phyloP scores from a whole-genome alignment of 2,797 vertebrate species.

The Betta splendens region DNA sequence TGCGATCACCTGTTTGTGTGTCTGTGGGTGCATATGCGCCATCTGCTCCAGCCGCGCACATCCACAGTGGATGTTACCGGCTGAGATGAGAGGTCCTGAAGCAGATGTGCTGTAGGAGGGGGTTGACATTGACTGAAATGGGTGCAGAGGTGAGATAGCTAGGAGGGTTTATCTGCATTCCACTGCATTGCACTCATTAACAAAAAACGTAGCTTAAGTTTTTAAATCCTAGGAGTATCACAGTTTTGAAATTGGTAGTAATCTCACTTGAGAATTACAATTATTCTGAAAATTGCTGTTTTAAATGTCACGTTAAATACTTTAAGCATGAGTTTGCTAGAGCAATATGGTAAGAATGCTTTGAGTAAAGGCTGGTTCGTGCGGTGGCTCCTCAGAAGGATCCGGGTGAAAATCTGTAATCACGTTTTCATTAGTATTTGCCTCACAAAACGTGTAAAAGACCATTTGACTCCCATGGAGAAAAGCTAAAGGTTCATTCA shows the following conservation, averaged over 20 bases:
- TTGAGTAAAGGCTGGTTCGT: neutral
- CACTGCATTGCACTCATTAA: slow-evolving; percentile 26
- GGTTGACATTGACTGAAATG: slow-evolving; percentile 50
- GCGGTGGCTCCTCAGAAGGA: neutral
- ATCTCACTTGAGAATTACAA: too few species aligned
- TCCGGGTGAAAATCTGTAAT: slow-evolving; percentile 12
- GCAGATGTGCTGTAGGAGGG: slow-evolving; percentile 62
- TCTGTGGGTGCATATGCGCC: slow-evolving; percentile 27
- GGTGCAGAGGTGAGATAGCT: slow-evolving; percentile 47
- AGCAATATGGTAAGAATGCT: too few species aligned
- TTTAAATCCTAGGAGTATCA: neutral
- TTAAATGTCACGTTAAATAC: too few species aligned
- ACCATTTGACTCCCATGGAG: neutral
- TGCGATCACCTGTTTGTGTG: slow-evolving; percentile 16
- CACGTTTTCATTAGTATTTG: neutral
- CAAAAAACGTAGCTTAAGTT: slow-evolving; percentile 9
- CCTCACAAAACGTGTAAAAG: slow-evolving; percentile 11
- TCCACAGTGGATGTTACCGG: slow-evolving; percentile 49
- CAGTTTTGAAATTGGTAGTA: slow-evolving; percentile 5
- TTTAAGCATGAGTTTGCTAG: too few species aligned
- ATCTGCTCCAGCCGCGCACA: slow-evolving; percentile 58
- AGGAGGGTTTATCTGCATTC: slow-evolving; percentile 30
- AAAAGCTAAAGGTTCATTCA: neutral
- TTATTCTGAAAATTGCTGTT: too few species aligned
- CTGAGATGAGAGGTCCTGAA: slow-evolving; percentile 47